Conservation (phyloP, 2,113 vertebrate species). For the Danio rerio region GRCz12tu NC_133195.1:47278501-47279000, state of each 20-base stretch:
- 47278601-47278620: constrained; percentile 89
- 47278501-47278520: constrained; percentile 89
- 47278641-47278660: background rate
- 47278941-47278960: background rate
- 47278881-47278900: background rate
- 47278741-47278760: background rate
- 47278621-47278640: constrained; percentile 70
- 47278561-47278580: constrained; percentile 90
- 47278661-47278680: background rate
- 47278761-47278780: background rate
- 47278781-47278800: background rate
- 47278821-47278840: background rate
- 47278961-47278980: background rate
- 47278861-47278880: constrained; percentile 26
- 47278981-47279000: background rate
- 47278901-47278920: background rate
- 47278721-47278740: background rate
- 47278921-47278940: background rate
- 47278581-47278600: constrained; percentile 94
- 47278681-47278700: background rate
- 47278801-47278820: background rate
- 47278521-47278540: constrained; percentile 91
- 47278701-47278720: background rate
- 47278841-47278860: background rate
- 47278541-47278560: constrained; percentile 91